These are phyloP conservation scores for Myathropa florea DNA, from an alignment of 2,888 invertebrate genomes.

Conservation along the genomic window DNA sequence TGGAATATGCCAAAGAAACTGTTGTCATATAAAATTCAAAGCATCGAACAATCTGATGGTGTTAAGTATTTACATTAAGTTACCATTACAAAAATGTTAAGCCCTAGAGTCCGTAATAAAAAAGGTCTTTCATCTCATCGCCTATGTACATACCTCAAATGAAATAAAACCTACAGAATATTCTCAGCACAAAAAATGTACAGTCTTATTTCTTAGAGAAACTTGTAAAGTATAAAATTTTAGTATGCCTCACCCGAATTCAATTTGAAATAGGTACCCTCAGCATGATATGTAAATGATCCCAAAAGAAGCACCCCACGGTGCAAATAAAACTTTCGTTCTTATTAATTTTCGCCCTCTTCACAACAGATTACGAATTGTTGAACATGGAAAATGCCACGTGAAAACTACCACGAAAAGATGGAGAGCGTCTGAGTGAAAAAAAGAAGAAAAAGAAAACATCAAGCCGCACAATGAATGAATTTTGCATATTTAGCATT, in stretches of 20 bases:
- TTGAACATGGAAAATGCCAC: constrained; percentile 63
- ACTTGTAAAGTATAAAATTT: constrained; percentile 61
- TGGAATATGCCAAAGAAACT: background rate
- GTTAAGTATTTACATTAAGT: background rate
- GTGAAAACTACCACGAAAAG: constrained; percentile 51
- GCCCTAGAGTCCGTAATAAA: background rate
- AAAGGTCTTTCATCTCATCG: background rate
- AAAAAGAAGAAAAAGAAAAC: constrained; percentile 18
- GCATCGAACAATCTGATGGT: background rate
- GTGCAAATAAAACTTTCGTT: constrained; percentile 69
- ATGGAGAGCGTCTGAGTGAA: constrained; percentile 6
- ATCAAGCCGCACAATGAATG: constrained; percentile 59
- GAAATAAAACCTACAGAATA: background rate
- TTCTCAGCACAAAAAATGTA: background rate
- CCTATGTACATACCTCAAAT: background rate
- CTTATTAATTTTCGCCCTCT: constrained; percentile 67
- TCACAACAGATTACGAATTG: constrained; percentile 67
- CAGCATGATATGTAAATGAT: constrained; percentile 65
- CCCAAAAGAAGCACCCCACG: constrained; percentile 57
- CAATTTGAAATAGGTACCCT: constrained; percentile 62
- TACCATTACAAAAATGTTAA: background rate
- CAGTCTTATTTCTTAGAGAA: background rate
- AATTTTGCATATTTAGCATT: constrained; percentile 68
- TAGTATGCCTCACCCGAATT: constrained; percentile 59
- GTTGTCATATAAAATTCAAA: background rate